Conservation (phyloP, 2,797 vertebrate genomes). For the Eospalax fontanierii region DNA sequence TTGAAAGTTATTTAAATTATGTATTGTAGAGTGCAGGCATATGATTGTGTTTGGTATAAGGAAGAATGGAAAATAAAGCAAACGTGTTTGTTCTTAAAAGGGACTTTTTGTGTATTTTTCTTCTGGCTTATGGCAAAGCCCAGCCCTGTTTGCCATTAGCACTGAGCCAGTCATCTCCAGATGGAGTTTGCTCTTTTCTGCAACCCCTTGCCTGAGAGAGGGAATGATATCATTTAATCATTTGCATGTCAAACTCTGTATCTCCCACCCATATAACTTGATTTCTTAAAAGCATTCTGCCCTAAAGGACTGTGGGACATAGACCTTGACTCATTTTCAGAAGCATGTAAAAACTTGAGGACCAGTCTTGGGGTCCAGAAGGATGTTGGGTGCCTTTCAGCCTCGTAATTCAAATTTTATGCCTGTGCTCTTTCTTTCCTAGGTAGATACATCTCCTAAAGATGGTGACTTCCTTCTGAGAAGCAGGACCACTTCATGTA, state of each 20-base stretch:
- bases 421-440: neutral
- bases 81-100: neutral
- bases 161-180: neutral
- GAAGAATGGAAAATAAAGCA: neutral
- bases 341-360: neutral
- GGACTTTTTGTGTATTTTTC: neutral
- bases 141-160: neutral
- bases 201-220: no score
- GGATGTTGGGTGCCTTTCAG: neutral
- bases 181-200: neutral
- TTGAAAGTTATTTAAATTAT: neutral
- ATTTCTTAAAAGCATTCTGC: neutral
- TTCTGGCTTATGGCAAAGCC: no score
- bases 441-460: neutral
- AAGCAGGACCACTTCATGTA: neutral
- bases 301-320: neutral
- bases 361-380: neutral
- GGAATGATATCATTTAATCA: neutral
- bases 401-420: neutral
- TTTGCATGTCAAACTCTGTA: neutral
- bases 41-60: neutral
- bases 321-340: neutral
- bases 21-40: neutral
- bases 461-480: slow-evolving; percentile 37
- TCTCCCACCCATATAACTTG: neutral